phyloP scores from a whole-genome alignment of 2,888 invertebrate species.

The Folsomia candida region DNA sequence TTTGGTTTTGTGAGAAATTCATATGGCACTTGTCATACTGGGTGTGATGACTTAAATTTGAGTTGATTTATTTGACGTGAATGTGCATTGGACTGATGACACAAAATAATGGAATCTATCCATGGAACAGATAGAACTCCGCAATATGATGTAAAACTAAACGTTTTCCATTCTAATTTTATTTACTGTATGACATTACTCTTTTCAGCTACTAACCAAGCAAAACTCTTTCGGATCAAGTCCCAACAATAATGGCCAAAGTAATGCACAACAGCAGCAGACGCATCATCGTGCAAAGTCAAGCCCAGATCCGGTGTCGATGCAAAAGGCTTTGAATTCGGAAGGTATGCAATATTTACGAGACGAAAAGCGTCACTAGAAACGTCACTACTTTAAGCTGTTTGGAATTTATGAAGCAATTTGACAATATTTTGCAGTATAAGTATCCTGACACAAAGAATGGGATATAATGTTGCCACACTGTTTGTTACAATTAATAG shows the following conservation, averaged over 20 bases:
- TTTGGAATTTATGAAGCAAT: too few relatives aligned
- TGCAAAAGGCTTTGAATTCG: conserved; percentile 46
- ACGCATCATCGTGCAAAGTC: conserved; percentile 67
- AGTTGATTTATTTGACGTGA: not conserved
- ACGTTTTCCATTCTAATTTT: too few relatives aligned
- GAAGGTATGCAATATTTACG: conserved; percentile 10
- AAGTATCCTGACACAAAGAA: too few relatives aligned
- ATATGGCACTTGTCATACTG: too few relatives aligned
- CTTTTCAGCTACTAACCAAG: not conserved
- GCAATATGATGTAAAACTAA: too few relatives aligned
- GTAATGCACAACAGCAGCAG: conserved; percentile 51
- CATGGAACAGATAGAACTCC: too few relatives aligned
- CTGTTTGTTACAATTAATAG: too few relatives aligned
- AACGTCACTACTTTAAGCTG: not conserved
- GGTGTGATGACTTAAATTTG: not conserved
- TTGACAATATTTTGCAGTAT: too few relatives aligned
- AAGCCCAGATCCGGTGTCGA: conserved; percentile 61
- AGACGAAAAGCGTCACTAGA: not conserved
- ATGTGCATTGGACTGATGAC: not conserved
- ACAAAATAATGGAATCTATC: too few relatives aligned
- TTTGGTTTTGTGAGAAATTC: not conserved
- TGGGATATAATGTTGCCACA: too few relatives aligned
- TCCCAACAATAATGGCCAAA: not conserved
- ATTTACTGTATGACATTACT: too few relatives aligned
- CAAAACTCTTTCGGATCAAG: not conserved